These are phyloP conservation scores for Ameiurus melas DNA, from an alignment of 2,113 vertebrate genomes.

Conservation along the genomic window DNA sequence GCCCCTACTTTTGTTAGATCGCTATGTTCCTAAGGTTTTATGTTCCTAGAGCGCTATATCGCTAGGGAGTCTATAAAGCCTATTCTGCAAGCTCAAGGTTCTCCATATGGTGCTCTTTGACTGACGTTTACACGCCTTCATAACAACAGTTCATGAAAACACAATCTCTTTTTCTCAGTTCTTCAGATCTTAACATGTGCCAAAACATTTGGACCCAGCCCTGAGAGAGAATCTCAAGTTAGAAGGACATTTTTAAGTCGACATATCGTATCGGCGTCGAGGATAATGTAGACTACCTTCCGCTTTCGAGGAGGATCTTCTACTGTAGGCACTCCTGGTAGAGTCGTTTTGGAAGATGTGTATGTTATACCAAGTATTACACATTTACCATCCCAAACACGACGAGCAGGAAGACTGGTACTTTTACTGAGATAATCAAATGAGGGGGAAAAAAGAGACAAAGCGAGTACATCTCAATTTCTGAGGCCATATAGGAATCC, in stretches of 20 bases:
- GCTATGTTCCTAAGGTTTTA: background rate
- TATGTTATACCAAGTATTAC: background rate
- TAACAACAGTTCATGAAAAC: background rate
- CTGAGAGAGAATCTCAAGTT: background rate
- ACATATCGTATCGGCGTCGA: background rate
- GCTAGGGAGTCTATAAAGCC: background rate
- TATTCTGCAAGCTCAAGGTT: background rate
- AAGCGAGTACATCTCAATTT: background rate
- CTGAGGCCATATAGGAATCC: slow-evolving; percentile 18
- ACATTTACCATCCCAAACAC: background rate
- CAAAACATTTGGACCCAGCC: background rate
- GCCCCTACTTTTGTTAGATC: background rate
- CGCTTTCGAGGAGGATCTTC: background rate
- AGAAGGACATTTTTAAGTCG: background rate
- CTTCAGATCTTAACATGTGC: background rate
- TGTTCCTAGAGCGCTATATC: background rate
- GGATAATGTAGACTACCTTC: background rate
- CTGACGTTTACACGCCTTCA: background rate
- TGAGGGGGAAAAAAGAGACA: background rate
- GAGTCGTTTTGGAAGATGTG: slow-evolving; percentile 3
- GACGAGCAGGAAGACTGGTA: slow-evolving; percentile 10
- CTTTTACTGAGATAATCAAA: slow-evolving; percentile 26
- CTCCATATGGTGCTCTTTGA: background rate
- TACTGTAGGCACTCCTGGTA: background rate
- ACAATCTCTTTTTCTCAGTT: background rate